These are phyloP conservation scores for Drosophila pseudotalamancana DNA, from an alignment of 2,888 invertebrate genomes.

Conservation along the genomic window DNA sequence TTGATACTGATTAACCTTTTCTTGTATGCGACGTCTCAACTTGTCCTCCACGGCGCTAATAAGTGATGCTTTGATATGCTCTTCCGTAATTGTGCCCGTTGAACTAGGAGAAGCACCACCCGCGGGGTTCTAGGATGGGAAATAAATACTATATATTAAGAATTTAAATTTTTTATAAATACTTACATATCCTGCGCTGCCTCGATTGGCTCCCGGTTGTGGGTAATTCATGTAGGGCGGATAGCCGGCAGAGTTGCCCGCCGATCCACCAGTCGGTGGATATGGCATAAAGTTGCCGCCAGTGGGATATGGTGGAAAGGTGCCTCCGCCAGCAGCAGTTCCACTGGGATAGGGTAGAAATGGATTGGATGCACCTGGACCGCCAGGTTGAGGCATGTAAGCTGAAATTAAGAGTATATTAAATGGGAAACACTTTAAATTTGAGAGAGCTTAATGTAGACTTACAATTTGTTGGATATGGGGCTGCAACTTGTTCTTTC, in stretches of 20 bases:
- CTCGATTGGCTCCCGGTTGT: conserved; percentile 64
- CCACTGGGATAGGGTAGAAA: conserved; percentile 86
- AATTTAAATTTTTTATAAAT: not conserved
- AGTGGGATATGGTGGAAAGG: conserved; percentile 84
- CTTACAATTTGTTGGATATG: conserved; percentile 85
- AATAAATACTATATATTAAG: too few species aligned
- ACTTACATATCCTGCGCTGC: conserved; percentile 74
- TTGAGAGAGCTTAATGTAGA: not conserved
- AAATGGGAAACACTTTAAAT: not conserved
- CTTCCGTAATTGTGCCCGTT: conserved; percentile 95
- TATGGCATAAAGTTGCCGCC: conserved; percentile 83
- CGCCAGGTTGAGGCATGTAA: conserved; percentile 84
- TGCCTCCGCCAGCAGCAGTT: conserved; percentile 71
- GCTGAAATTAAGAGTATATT: conserved; percentile 66
- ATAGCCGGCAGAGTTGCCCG: conserved; percentile 83
- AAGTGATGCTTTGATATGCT: conserved; percentile 96
- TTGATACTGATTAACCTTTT: conserved; percentile 95
- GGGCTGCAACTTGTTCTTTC: conserved; percentile 85
- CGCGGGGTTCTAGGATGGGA: conserved; percentile 67
- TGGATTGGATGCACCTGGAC: conserved; percentile 61
- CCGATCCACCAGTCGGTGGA: conserved; percentile 81
- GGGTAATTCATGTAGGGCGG: conserved; percentile 85
- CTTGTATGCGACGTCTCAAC: conserved; percentile 92
- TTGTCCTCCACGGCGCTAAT: conserved; percentile 98
- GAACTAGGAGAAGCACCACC: conserved; percentile 84